Percentiles rank a stretch among this genome's conserved stretches.
phyloP scores from a whole-genome alignment of 37 sponge, comb jelly and placozoan genomes.

The Oscarella lobularis region DNA sequence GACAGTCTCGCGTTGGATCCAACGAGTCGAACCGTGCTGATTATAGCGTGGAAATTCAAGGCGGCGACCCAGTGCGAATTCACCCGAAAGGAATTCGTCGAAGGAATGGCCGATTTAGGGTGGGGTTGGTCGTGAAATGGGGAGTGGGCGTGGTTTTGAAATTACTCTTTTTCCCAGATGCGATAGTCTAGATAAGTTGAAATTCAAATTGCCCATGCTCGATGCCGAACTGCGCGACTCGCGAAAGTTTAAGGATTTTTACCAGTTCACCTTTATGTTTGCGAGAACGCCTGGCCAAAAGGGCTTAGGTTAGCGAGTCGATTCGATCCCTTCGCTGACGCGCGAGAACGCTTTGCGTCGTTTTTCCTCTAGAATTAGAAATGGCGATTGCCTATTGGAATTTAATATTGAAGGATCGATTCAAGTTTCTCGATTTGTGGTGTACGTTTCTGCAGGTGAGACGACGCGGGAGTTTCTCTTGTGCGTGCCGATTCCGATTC shows the following conservation, averaged over 20 bases:
- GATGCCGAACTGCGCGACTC: constrained; percentile 71
- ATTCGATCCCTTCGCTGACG: too few relatives aligned
- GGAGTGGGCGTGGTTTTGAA: not conserved
- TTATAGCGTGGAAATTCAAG: constrained; percentile 86
- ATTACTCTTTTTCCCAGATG: constrained; percentile 56
- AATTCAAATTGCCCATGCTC: constrained; percentile 40
- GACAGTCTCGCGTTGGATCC: constrained; percentile 69
- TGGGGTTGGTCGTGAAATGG: constrained; percentile 14
- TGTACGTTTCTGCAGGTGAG: constrained; percentile 65
- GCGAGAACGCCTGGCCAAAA: constrained; percentile 93
- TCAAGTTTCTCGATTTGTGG: constrained; percentile 77
- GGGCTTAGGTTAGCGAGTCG: constrained; percentile 62
- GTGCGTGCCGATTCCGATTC: not conserved
- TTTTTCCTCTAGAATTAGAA: constrained; percentile 58
- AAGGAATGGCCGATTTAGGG: constrained; percentile 81
- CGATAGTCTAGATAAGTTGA: constrained; percentile 77
- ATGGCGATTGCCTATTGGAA: constrained; percentile 96
- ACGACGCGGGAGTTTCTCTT: not conserved
- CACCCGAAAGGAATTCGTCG: constrained; percentile 73
- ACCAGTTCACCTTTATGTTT: constrained; percentile 88
- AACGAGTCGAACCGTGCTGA: constrained; percentile 55
- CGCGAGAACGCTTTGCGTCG: too few relatives aligned
- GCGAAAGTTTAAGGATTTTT: constrained; percentile 84
- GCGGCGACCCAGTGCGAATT: constrained; percentile 89
- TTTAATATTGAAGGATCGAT: constrained; percentile 63